These are phyloP conservation scores for Eristalinus sepulchralis DNA, from an alignment of 2,888 invertebrate species.

Conservation along the genomic window DNA sequence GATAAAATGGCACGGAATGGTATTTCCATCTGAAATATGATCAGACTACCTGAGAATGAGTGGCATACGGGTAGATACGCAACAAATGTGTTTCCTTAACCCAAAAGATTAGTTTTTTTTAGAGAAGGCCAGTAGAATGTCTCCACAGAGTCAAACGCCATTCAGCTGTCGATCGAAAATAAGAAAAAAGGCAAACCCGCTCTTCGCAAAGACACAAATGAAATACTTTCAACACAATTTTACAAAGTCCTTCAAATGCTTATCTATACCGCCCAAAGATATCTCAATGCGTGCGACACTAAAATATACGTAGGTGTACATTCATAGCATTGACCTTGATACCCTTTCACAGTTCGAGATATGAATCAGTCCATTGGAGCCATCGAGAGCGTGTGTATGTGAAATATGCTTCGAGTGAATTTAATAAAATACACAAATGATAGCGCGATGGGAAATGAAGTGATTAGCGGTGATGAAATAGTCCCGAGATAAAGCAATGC, in stretches of 20 bases:
- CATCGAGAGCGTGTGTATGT: neutral
- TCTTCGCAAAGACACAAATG: neutral
- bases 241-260: neutral
- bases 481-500: neutral
- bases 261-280: neutral
- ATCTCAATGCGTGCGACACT: neutral
- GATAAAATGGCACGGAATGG: too few relatives aligned
- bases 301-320: neutral
- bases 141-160: too few relatives aligned
- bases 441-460: too few relatives aligned
- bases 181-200: too few relatives aligned
- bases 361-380: neutral
- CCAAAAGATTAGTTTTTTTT: too few relatives aligned
- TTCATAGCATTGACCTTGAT: neutral
- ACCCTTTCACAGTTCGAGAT: neutral
- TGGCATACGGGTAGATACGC: too few relatives aligned
- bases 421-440: neutral
- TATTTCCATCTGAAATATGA: too few relatives aligned
- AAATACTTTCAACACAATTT: neutral
- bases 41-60: too few relatives aligned
- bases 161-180: too few relatives aligned
- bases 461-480: neutral
- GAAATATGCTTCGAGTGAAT: neutral
- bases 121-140: neutral
- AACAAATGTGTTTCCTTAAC: too few relatives aligned